These are phyloP conservation scores for Drosophila paracracens DNA, from an alignment of 2,888 invertebrate species.

Conservation along the genomic window DNA sequence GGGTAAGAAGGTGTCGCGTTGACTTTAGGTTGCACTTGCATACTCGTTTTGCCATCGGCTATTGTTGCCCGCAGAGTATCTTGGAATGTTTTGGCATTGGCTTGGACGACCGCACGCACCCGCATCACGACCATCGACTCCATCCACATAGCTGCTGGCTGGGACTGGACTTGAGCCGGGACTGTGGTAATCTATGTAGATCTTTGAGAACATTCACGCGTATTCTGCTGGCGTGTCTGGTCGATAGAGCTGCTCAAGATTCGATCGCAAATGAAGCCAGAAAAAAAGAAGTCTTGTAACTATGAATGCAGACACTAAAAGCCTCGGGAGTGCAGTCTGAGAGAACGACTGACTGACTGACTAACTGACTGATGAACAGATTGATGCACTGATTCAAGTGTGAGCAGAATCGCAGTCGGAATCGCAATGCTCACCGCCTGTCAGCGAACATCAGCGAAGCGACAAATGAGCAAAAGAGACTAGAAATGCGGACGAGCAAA, in stretches of 20 bases:
- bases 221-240: constrained; percentile 30
- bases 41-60: constrained; percentile 10
- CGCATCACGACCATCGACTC: constrained; percentile 30
- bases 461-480: constrained; percentile 72
- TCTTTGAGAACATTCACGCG: constrained; percentile 37
- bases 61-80: constrained; percentile 39
- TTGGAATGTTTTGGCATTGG: constrained; percentile 27
- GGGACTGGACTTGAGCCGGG: constrained; percentile 12
- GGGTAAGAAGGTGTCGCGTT: constrained; percentile 23
- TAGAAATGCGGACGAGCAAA: constrained; percentile 63
- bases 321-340: constrained; percentile 25
- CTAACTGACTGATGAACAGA: constrained; percentile 52
- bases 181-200: constrained; percentile 35
- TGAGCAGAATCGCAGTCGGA: constrained; percentile 47
- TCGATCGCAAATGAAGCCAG: constrained; percentile 51
- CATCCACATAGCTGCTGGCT: constrained; percentile 6
- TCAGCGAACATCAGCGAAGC: constrained; percentile 69
- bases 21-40: background rate
- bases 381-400: constrained; percentile 65
- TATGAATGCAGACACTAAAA: constrained; percentile 48
- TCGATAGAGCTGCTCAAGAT: constrained; percentile 41
- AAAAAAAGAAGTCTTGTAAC: constrained; percentile 43
- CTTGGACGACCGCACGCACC: constrained; percentile 28
- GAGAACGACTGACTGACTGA: constrained; percentile 10
- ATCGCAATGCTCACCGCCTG: constrained; percentile 53